Conservation (phyloP, 2,113 vertebrate species). For the Okapia johnstoni region DNA sequence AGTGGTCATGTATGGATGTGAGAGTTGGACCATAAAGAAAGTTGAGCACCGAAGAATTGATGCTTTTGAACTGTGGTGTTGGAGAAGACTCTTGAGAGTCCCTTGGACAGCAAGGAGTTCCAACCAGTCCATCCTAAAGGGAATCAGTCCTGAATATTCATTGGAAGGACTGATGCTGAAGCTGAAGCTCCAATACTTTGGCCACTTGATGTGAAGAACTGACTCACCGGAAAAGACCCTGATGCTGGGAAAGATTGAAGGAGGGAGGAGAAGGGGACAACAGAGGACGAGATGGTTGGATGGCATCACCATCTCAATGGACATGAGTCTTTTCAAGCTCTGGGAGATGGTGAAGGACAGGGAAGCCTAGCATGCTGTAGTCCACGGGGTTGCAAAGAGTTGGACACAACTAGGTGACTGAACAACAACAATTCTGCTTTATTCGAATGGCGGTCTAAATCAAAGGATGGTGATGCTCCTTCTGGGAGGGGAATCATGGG, state of each 20-base stretch:
- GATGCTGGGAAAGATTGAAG: neutral
- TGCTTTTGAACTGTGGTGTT: neutral
- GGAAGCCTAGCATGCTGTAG: neutral
- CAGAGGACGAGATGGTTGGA: neutral
- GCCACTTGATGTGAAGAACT: neutral
- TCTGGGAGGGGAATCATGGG: neutral
- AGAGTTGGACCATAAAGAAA: neutral
- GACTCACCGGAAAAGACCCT: neutral
- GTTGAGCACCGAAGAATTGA: neutral
- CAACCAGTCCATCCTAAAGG: neutral
- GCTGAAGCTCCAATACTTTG: neutral
- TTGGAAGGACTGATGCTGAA: neutral
- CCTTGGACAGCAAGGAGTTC: neutral
- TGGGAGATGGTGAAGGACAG: neutral
- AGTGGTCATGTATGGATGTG: neutral
- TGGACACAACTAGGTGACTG: neutral
- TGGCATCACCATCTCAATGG: neutral
- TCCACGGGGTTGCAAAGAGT: neutral
- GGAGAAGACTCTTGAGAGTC: neutral
- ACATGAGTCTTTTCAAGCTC: neutral
- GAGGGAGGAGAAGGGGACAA: neutral
- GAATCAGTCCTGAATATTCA: neutral
- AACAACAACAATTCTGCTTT: neutral
- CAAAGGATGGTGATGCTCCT: neutral
- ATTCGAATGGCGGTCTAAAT: accelerated